Evolutionary conservation across 2,113 vertebrate genomes (phyloP).

Genomic region (Cettia cetti): DNA sequence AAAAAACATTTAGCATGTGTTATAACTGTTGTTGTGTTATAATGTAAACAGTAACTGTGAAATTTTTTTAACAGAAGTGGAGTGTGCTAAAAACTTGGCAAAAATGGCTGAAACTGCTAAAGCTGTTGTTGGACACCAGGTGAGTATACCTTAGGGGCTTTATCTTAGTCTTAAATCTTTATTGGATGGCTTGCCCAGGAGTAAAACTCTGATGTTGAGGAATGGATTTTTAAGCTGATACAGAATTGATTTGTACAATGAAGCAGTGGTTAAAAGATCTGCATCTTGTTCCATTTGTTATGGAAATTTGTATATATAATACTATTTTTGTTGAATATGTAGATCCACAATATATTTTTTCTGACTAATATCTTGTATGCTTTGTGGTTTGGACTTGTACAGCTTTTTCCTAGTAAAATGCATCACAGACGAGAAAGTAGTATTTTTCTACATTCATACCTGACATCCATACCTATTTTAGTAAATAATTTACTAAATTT

Average conservation of each 20-base stretch:
- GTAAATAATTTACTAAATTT: background rate
- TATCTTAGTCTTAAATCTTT: background rate
- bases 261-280: background rate
- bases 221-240: background rate
- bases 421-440: background rate
- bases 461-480: background rate
- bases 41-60: background rate
- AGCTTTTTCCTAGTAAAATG: background rate
- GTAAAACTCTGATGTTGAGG: background rate
- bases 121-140: slow-evolving; percentile 86
- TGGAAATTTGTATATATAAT: background rate
- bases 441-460: background rate
- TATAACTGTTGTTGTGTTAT: background rate
- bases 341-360: background rate
- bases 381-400: background rate
- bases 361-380: background rate
- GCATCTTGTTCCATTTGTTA: background rate
- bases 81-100: slow-evolving; percentile 88
- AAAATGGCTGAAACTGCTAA: slow-evolving; percentile 95
- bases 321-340: background rate
- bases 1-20: background rate
- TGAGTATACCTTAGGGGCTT: slow-evolving; percentile 50
- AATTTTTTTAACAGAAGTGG: slow-evolving; percentile 79
- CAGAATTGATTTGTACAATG: background rate
- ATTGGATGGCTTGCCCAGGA: background rate